Evolutionary conservation across 2,888 invertebrate species (phyloP).

Genomic region (Agonopterix alstromeriana): DNA sequence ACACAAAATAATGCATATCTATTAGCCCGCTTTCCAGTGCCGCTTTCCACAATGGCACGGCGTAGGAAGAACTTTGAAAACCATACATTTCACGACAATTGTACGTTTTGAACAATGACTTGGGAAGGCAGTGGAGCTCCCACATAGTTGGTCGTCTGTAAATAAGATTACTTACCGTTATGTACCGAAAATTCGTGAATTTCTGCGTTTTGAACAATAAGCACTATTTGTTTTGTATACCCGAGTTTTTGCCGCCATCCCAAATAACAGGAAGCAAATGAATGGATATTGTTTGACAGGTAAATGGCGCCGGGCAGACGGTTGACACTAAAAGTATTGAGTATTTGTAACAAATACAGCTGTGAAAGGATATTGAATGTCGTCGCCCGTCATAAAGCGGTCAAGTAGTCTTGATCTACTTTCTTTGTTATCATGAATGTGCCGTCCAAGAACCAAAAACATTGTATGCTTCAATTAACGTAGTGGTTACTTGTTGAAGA

Average conservation of each 20-base stretch:
- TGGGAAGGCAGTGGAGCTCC: conserved; percentile 10
- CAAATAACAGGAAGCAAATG: conserved; percentile 38
- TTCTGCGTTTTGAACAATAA: conserved; percentile 24
- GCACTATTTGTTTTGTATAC: conserved; percentile 29
- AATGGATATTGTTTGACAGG: conserved; percentile 26
- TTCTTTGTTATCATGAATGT: too few species aligned
- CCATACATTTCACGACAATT: neutral
- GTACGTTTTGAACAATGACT: neutral
- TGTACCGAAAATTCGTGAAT: conserved; percentile 23
- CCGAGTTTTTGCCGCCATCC: conserved; percentile 31
- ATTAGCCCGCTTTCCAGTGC: conserved; percentile 14
- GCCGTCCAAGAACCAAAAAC: too few species aligned
- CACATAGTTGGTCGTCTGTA: conserved; percentile 11
- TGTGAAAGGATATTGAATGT: conserved; percentile 16
- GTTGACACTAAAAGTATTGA: conserved; percentile 11
- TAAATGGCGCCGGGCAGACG: conserved; percentile 25
- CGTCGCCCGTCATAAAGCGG: conserved; percentile 2
- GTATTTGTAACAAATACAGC: conserved; percentile 22
- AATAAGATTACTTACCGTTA: conserved; percentile 1
- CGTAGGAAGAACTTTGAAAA: neutral
- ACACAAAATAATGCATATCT: conserved; percentile 11
- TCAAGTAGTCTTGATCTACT: neutral
- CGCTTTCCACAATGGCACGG: conserved; percentile 6
- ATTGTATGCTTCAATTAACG: too few species aligned
- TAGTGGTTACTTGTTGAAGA: too few species aligned